Evolutionary conservation across 2,888 invertebrate genomes (phyloP).

Genomic region (Baronia brevicornis): DNA sequence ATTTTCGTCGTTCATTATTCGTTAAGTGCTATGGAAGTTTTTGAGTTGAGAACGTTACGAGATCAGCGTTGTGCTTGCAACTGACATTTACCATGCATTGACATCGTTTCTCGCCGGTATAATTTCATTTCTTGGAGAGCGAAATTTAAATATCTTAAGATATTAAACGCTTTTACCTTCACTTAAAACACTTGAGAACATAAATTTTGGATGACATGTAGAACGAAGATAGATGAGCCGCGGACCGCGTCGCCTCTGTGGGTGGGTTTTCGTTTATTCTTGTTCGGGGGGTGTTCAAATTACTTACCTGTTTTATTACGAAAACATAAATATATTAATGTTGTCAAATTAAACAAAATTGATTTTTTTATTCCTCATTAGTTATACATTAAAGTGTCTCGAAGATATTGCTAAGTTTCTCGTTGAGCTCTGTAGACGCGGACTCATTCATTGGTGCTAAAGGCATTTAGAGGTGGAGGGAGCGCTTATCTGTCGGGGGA

Average conservation of each 20-base stretch:
- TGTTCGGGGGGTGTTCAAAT: constrained; percentile 24
- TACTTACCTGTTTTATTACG: constrained; percentile 22
- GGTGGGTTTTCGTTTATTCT: constrained; percentile 24
- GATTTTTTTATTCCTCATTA: constrained; percentile 41
- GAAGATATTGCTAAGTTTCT: constrained; percentile 43
- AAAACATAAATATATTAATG: constrained; percentile 27
- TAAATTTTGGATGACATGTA: constrained; percentile 22
- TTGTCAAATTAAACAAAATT: constrained; percentile 27
- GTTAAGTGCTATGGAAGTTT: too few relatives aligned
- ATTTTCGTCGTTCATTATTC: too few relatives aligned
- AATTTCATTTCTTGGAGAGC: constrained; percentile 15
- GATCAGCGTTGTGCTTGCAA: constrained; percentile 13
- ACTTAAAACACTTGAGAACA: constrained; percentile 18
- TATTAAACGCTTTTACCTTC: constrained; percentile 17
- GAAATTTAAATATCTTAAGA: constrained; percentile 18
- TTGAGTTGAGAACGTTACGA: constrained; percentile 13
- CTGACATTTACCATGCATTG: constrained; percentile 17
- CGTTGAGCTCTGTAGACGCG: constrained; percentile 37
- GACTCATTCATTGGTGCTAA: constrained; percentile 43
- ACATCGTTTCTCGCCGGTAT: constrained; percentile 15
- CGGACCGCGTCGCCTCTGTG: constrained; percentile 18
- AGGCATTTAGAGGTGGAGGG: constrained; percentile 52
- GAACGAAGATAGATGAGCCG: constrained; percentile 21
- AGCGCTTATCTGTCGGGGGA: constrained; percentile 48
- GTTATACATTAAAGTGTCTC: constrained; percentile 40